Evolutionary conservation across 2,888 invertebrate species (phyloP).

Genomic region (Hypomecis atomaria): DNA sequence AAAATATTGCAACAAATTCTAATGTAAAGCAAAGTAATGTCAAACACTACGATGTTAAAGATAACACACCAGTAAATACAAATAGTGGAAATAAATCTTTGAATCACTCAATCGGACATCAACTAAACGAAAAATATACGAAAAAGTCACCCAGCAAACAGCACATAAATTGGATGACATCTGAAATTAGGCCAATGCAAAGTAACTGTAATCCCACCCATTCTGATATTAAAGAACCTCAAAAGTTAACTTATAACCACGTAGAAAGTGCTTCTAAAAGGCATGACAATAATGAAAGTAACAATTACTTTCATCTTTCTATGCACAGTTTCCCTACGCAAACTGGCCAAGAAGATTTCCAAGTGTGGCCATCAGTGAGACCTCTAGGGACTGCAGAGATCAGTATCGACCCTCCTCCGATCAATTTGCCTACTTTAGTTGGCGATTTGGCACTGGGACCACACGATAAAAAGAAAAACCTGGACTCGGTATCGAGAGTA

Average conservation of each 20-base stretch:
- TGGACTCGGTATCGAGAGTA: constrained; percentile 60
- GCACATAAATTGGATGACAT: constrained; percentile 83
- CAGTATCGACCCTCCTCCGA: constrained; percentile 79
- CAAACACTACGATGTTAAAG: constrained; percentile 69
- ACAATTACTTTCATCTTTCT: constrained; percentile 74
- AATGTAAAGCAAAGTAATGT: constrained; percentile 56
- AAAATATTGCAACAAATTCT: constrained; percentile 57
- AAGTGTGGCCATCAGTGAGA: constrained; percentile 76
- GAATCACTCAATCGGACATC: constrained; percentile 55
- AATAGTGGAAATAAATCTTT: constrained; percentile 60
- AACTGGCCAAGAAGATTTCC: constrained; percentile 71
- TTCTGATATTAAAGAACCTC: constrained; percentile 61
- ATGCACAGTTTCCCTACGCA: constrained; percentile 75
- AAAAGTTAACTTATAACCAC: constrained; percentile 64
- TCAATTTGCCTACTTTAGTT: constrained; percentile 76
- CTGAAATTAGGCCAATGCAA: constrained; percentile 75
- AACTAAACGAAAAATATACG: constrained; percentile 70
- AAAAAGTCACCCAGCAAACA: constrained; percentile 78
- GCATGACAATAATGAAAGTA: constrained; percentile 63
- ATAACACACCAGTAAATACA: constrained; percentile 49
- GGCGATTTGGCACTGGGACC: constrained; percentile 79
- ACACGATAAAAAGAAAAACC: constrained; percentile 75
- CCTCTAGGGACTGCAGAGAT: constrained; percentile 78
- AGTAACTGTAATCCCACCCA: constrained; percentile 63
- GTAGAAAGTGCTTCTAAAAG: constrained; percentile 63